Evolutionary conservation across 2,888 invertebrate genomes (phyloP), one percentile per base, ranked within the genome.

Genomic region (Melitaea athalia): DNA sequence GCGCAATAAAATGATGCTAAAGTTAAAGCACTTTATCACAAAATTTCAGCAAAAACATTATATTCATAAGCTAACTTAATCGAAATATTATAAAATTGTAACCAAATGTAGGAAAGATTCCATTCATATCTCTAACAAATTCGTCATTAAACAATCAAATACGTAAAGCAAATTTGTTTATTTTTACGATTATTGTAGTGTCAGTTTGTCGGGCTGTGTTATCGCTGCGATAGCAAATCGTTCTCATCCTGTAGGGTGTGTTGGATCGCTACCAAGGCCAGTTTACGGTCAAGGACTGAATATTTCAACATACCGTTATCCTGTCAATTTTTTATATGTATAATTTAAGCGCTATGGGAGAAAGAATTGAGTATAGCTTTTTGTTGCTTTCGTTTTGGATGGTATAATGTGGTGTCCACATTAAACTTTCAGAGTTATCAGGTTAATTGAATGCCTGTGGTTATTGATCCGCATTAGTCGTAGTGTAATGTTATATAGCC

Each of bases 181-280:
- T 33, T 1, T 52, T 11, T 33, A 17, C 49, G 64, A 65, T 65
- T 65, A 52, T 15, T 12, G 59, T 57, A 42, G 24, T 52, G 50
- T 49, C 50, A 47, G 45, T 53, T 33, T 65, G 52, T 33, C 52
- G 45, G 65, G 24, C 33, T 62, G 11, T 50, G 57, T 70, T 69
- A 70, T 67, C 72, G 52, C 61, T n/a, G 15, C 67, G 68, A 69
- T 68, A 52, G 67, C 64, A 73, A 74, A 76, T 75, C 68, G 73
- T 64, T 45, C 15, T 47, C 67, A 74, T 76, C 76, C 76, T 71
- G 76, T 68, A 62, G 73, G 74, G 75, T 61, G 64, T 60, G 15
- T 57, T 67, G 66, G 33, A 14, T 55, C 53, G 53, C 31, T 65
- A 24, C 59, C 67, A 71, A 69, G 64, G 71, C 42, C 67, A 59